Conservation (phyloP, 2,888 invertebrate genomes). For the Isoperla grammatica region DNA sequence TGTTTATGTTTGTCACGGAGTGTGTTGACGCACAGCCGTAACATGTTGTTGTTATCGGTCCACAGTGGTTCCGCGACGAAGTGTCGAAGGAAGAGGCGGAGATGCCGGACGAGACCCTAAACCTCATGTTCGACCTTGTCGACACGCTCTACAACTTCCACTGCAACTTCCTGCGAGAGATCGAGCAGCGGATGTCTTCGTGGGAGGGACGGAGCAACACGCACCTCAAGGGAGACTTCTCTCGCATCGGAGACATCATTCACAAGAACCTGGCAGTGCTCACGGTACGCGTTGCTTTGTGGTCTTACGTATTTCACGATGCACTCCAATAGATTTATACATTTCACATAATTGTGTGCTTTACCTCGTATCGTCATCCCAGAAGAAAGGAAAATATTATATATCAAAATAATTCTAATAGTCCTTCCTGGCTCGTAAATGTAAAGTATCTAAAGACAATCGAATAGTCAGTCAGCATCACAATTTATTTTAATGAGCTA, state of each 20-base stretch:
- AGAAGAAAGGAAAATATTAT: no score
- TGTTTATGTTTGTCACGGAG: no score
- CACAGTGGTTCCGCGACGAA: slow-evolving; percentile 70
- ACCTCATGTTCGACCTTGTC: slow-evolving; percentile 54
- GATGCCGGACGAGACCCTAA: slow-evolving; percentile 54
- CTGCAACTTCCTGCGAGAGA: slow-evolving; percentile 68
- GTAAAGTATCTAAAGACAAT: no score
- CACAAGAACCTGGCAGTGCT: slow-evolving; percentile 60
- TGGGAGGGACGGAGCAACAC: slow-evolving; percentile 61
- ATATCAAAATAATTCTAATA: no score
- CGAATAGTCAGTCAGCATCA: no score
- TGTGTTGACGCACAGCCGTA: no score
- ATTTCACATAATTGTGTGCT: no score
- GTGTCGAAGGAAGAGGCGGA: slow-evolving; percentile 54
- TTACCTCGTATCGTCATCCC: no score
- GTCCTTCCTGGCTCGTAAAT: no score
- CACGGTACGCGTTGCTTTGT: slow-evolving; percentile 43
- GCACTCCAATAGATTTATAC: no score
- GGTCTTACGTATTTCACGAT: no score
- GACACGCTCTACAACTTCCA: slow-evolving; percentile 78
- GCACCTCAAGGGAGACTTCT: slow-evolving; percentile 46
- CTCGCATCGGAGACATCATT: slow-evolving; percentile 70
- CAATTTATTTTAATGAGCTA: no score
- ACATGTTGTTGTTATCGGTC: slow-evolving; percentile 29
- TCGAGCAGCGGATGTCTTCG: slow-evolving; percentile 66